These are phyloP conservation scores for Eupsittula cactorum DNA, from an alignment of 2,113 vertebrate genomes.

Conservation along the genomic window DNA sequence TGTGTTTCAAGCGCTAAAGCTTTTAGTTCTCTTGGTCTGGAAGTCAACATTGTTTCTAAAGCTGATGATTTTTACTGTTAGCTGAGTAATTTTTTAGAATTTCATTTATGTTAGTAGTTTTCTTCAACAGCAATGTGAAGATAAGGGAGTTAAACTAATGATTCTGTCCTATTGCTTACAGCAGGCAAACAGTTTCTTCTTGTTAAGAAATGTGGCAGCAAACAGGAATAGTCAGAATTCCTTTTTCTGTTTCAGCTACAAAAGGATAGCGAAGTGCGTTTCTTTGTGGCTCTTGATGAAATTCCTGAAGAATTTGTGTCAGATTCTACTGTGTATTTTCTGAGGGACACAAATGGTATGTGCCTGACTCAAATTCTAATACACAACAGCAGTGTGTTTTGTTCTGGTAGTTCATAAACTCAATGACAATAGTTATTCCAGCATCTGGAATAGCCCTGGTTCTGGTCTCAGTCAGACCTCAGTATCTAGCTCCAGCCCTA, in stretches of 20 bases:
- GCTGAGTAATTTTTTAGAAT: not conserved
- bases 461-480: not conserved
- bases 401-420: not conserved
- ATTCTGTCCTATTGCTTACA: not conserved
- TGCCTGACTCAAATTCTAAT: not conserved
- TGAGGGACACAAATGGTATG: conserved; percentile 84
- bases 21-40: not conserved
- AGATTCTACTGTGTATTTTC: conserved; percentile 80
- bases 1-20: not conserved
- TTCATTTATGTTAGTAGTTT: not conserved
- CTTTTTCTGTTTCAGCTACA: conserved; percentile 71
- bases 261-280: conserved; percentile 66
- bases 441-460: not conserved
- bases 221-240: not conserved
- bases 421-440: not conserved
- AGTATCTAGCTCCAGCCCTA: not conserved
- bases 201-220: not conserved
- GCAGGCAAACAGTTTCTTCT: not conserved
- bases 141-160: not conserved
- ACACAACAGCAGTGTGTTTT: not conserved
- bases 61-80: not conserved
- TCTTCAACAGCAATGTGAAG: not conserved
- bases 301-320: conserved; percentile 79
- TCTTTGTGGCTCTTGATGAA: conserved; percentile 73
- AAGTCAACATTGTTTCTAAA: not conserved